Conservation (phyloP, 1,140 invertebrate genomes). For the Laupala kohalensis region DNA sequence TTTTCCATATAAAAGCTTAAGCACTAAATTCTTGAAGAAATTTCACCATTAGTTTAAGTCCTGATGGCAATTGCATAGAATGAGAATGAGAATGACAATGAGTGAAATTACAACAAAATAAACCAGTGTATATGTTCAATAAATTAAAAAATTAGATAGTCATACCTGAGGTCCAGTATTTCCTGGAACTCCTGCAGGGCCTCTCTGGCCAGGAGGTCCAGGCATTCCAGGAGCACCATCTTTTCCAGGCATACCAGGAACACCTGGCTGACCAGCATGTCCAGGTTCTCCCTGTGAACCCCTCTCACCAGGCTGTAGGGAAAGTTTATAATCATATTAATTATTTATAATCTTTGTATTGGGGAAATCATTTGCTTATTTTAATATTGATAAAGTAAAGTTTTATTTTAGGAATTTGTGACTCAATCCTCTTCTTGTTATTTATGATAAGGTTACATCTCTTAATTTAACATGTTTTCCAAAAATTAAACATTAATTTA, state of each 20-base stretch:
- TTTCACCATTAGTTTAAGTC: no score
- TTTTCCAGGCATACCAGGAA: conserved; percentile 30
- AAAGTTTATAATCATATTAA: no score
- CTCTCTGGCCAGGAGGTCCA: conserved; percentile 29
- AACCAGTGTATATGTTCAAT: not conserved
- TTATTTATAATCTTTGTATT: no score
- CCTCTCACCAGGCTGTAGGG: conserved; percentile 33
- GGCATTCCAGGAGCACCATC: conserved; percentile 31
- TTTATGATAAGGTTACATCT: not conserved
- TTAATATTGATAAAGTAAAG: no score
- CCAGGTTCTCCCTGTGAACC: conserved; percentile 36
- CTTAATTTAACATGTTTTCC: no score
- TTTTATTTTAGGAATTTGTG: no score
- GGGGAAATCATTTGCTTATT: no score
- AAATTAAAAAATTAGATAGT: not conserved
- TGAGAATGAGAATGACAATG: not conserved
- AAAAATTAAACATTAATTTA: no score
- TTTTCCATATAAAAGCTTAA: no score
- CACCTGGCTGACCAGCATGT: conserved; percentile 29
- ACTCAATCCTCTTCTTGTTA: no score
- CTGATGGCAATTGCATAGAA: not conserved
- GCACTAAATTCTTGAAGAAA: no score
- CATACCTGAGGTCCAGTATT: conserved; percentile 33
- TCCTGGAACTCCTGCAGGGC: conserved; percentile 36
- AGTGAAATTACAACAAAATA: not conserved